Evolutionary conservation across 2,113 vertebrate species (phyloP).

Genomic region (Eidolon helvum): DNA sequence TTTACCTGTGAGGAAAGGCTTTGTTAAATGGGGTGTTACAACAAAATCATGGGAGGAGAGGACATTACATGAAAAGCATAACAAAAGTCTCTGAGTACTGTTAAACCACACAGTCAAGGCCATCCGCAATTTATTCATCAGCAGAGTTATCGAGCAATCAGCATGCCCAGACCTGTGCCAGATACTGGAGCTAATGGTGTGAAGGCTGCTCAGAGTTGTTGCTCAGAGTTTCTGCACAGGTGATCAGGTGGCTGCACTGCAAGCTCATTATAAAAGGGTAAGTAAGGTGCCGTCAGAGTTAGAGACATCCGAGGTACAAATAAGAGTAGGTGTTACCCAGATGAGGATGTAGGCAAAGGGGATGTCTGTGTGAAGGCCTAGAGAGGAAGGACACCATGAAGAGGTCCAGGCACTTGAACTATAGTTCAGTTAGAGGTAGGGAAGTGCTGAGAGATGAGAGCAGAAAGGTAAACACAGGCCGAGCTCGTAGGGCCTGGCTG

Average conservation of each 20-base stretch:
- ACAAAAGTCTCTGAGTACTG: not conserved
- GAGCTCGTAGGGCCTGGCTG: not conserved
- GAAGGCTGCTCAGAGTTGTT: not conserved
- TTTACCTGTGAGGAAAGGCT: not conserved
- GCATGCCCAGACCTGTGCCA: too few species aligned
- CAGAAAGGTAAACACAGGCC: not conserved
- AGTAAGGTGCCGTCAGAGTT: not conserved
- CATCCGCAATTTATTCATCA: not conserved
- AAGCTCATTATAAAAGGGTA: not conserved
- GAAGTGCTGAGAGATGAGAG: not conserved
- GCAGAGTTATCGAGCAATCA: rapidly evolving
- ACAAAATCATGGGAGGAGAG: not conserved
- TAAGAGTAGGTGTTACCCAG: not conserved
- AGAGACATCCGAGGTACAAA: not conserved
- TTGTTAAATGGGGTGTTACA: not conserved
- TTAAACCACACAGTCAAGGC: not conserved
- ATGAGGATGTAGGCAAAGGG: not conserved
- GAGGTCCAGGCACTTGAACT: not conserved
- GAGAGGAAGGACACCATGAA: not conserved
- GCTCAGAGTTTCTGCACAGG: not conserved
- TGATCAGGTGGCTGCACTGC: rapidly evolving
- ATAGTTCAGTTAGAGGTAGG: too few species aligned
- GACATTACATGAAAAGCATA: not conserved
- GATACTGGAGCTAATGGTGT: rapidly evolving
- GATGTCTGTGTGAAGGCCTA: rapidly evolving